Conservation (phyloP, 1,140 invertebrate species). For the Araneus ventricosus region DNA sequence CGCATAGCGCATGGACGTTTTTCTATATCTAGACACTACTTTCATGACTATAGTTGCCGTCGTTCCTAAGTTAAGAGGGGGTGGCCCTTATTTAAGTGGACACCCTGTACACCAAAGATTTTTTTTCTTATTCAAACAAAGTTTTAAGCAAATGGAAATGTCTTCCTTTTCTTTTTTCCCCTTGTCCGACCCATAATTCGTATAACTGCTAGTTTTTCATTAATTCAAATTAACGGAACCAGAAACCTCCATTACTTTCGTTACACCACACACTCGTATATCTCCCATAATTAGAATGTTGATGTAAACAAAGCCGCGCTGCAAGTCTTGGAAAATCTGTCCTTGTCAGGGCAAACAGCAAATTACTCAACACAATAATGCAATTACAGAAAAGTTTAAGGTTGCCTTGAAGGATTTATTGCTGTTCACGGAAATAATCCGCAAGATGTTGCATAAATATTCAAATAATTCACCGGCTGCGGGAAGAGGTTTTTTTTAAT, state of each 20-base stretch:
- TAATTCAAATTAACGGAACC: background rate
- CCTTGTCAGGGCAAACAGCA: background rate
- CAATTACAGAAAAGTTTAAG: background rate
- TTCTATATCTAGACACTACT: no score
- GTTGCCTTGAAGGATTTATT: background rate
- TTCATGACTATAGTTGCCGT: no score
- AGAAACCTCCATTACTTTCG: background rate
- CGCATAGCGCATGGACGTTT: no score
- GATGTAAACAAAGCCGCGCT: background rate
- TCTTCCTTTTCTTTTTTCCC: background rate
- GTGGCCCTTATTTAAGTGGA: no score
- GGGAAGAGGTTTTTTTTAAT: slow-evolving; percentile 23
- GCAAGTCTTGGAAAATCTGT: background rate
- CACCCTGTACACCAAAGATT: no score
- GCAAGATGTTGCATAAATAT: slow-evolving; percentile 13
- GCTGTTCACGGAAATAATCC: background rate
- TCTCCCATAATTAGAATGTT: background rate
- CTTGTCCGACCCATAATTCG: background rate
- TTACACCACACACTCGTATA: no score
- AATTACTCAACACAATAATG: background rate
- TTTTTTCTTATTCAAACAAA: background rate
- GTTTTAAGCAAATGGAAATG: no score
- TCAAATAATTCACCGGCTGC: background rate
- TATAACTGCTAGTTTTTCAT: background rate
- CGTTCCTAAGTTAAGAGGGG: no score